phyloP scores from a whole-genome alignment of 2,113 vertebrate species.

The Suricata suricatta region DNA sequence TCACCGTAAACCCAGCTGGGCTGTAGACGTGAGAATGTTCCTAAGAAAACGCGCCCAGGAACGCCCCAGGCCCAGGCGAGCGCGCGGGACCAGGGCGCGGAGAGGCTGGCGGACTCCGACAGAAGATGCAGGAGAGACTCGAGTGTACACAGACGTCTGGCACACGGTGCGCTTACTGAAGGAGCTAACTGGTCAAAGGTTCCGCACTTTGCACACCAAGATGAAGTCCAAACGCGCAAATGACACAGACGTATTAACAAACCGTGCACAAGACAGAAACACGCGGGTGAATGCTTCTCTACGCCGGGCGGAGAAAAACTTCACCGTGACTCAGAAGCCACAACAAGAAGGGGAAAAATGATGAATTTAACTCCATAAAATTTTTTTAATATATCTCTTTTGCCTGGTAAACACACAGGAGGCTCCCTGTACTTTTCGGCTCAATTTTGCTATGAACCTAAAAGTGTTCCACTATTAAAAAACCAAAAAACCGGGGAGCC shows the following conservation, averaged over 20 bases:
- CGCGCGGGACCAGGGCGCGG: not conserved
- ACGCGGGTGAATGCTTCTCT: not conserved
- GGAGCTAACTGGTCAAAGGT: not conserved
- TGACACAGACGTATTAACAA: not conserved
- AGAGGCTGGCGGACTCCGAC: not conserved
- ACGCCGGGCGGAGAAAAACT: not conserved
- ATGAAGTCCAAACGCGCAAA: not conserved
- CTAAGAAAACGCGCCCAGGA: not conserved
- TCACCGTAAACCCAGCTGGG: not conserved
- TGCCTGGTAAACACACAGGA: not conserved
- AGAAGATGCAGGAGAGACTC: not conserved
- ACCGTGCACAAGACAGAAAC: no score
- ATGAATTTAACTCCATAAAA: not conserved
- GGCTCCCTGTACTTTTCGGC: not conserved
- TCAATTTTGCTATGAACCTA: not conserved
- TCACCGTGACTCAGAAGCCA: not conserved
- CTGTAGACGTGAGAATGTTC: not conserved
- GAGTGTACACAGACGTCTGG: not conserved
- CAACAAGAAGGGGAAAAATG: not conserved
- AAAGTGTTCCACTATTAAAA: not conserved
- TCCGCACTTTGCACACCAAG: not conserved
- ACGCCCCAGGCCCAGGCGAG: not conserved
- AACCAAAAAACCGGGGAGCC: no score
- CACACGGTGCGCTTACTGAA: not conserved
- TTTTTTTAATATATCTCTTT: not conserved